Percentiles rank a stretch among this genome's conserved stretches.
Evolutionary conservation across 2,888 invertebrate genomes (phyloP).

Genomic region (Ferrisia virgata): DNA sequence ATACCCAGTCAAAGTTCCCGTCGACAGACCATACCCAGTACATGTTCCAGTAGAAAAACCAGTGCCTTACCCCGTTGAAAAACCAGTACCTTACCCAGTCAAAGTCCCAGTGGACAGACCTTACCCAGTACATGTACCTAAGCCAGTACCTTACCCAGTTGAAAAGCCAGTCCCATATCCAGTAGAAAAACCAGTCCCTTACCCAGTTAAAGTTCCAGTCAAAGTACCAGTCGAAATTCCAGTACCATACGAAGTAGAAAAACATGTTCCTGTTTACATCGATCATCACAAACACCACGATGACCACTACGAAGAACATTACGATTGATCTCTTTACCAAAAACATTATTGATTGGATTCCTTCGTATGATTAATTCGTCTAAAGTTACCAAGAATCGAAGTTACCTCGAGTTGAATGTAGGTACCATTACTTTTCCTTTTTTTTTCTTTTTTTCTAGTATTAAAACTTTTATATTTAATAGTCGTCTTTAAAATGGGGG

Average conservation of each 20-base stretch:
- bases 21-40: constrained; percentile 56
- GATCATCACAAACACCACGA: constrained; percentile 43
- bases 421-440: not conserved
- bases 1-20: constrained; percentile 52
- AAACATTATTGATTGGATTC: not conserved
- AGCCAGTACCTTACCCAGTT: constrained; percentile 67
- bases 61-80: constrained; percentile 52
- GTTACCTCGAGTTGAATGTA: not conserved
- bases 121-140: constrained; percentile 65
- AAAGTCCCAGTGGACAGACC: constrained; percentile 63
- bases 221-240: constrained; percentile 50
- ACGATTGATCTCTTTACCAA: constrained; percentile 37
- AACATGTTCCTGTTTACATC: constrained; percentile 48
- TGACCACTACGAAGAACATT: constrained; percentile 36
- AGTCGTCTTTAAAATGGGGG: not conserved
- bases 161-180: constrained; percentile 63
- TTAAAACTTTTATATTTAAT: not conserved
- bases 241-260: constrained; percentile 48
- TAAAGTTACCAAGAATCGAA: not conserved
- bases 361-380: not conserved
- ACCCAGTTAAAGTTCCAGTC: constrained; percentile 67
- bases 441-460: not conserved
- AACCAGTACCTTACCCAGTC: constrained; percentile 54
- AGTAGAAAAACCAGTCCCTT: constrained; percentile 66
- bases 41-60: constrained; percentile 58